Percentiles rank a stretch among this genome's conserved stretches.
Conservation (phyloP, 2,888 invertebrate genomes). For the Electrophaes corylata region DNA sequence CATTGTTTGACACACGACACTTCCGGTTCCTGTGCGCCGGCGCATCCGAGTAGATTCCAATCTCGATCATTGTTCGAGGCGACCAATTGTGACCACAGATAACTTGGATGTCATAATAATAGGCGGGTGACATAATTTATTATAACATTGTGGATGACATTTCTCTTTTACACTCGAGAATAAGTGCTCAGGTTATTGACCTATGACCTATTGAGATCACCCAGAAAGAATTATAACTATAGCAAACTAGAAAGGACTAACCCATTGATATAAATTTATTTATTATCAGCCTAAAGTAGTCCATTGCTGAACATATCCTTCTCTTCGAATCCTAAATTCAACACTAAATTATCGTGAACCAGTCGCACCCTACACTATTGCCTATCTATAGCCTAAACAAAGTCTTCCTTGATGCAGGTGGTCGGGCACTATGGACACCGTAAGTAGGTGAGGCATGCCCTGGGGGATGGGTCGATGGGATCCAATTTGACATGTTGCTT, state of each 20-base stretch:
- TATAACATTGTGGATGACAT: background rate
- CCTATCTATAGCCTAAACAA: no score
- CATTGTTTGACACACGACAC: slow-evolving; percentile 69
- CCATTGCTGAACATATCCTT: background rate
- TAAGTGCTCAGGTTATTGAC: background rate
- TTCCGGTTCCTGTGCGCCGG: slow-evolving; percentile 62
- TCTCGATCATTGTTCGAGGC: slow-evolving; percentile 37
- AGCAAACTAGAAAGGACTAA: no score
- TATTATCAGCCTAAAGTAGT: background rate
- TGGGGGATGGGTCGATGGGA: no score
- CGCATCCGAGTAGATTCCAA: slow-evolving; percentile 45
- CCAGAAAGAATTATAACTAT: no score
- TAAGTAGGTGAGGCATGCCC: no score
- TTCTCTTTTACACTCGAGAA: background rate
- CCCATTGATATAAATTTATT: no score
- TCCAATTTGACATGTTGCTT: no score
- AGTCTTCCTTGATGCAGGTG: no score
- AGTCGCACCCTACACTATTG: no score
- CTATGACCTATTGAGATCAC: background rate
- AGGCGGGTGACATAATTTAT: background rate
- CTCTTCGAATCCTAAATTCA: no score
- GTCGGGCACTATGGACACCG: no score
- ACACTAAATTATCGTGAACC: no score
- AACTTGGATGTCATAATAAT: slow-evolving; percentile 27
- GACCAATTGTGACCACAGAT: slow-evolving; percentile 36